A percentile compares a stretch with the other conserved stretches of the same genome.
Evolutionary conservation across 1,140 invertebrate species (phyloP).

Genomic region (Hycleus cichorii): DNA sequence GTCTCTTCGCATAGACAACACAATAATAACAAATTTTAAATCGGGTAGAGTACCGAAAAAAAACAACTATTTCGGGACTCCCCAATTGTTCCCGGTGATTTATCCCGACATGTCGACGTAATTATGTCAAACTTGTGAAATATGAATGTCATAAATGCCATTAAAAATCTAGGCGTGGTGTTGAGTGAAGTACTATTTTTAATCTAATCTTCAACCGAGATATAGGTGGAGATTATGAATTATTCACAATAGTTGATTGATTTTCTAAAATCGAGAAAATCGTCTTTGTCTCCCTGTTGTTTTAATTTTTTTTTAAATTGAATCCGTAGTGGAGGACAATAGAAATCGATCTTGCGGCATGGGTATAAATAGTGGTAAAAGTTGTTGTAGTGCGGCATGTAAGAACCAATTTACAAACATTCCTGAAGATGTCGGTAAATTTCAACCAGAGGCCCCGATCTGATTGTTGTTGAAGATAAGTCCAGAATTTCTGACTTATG

Average conservation of each 20-base stretch:
- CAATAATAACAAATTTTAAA: neutral
- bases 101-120: neutral
- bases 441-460: slow-evolving; percentile 18
- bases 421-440: slow-evolving; percentile 32
- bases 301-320: neutral
- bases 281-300: too few species aligned
- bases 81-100: neutral
- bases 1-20: neutral
- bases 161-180: neutral
- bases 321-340: slow-evolving; percentile 12
- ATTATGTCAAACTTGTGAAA: neutral
- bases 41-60: neutral
- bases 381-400: slow-evolving; percentile 32
- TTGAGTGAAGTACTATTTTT: neutral
- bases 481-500: slow-evolving; percentile 4
- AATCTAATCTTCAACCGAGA: neutral
- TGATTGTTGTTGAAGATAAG: slow-evolving; percentile 29
- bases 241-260: too few species aligned
- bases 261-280: too few species aligned
- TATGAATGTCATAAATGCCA: neutral
- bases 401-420: slow-evolving; percentile 38
- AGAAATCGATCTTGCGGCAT: slow-evolving; percentile 24
- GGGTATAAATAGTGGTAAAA: slow-evolving; percentile 22
- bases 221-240: too few species aligned
- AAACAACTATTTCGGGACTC: neutral